Percentiles rank a stretch among this genome's conserved stretches.
phyloP scores from a whole-genome alignment of 2,888 invertebrate genomes.

The Eilema caniola region DNA sequence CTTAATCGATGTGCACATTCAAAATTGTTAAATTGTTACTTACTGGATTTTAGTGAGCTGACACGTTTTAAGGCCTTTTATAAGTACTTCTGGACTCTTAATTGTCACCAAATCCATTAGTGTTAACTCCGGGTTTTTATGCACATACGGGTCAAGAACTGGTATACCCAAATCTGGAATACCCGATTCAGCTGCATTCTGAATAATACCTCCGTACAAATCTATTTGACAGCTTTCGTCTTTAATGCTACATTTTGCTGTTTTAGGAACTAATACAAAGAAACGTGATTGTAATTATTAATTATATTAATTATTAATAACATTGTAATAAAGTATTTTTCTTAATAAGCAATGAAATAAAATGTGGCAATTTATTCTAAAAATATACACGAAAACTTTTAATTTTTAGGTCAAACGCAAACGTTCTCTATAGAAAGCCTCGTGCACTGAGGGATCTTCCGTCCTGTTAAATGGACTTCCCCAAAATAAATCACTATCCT shows the following conservation, averaged over 20 bases:
- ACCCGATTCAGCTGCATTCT: constrained; percentile 25
- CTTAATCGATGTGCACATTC: no score
- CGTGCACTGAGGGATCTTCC: no score
- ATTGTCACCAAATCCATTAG: constrained; percentile 27
- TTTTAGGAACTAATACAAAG: not conserved
- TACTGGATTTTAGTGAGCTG: constrained; percentile 17
- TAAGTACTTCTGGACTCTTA: constrained; percentile 22
- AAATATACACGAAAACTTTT: no score
- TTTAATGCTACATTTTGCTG: constrained; percentile 22
- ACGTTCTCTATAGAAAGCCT: no score
- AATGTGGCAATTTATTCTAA: no score
- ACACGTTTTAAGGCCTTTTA: constrained; percentile 35
- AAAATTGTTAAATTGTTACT: constrained; percentile 16
- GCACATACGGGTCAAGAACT: constrained; percentile 24
- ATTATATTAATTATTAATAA: no score
- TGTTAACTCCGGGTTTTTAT: constrained; percentile 15
- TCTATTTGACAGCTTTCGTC: constrained; percentile 22
- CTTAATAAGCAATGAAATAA: no score
- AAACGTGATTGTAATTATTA: no score
- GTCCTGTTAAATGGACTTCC: no score
- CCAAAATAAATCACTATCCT: no score
- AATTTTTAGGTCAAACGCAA: no score
- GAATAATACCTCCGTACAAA: not conserved
- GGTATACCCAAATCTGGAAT: constrained; percentile 30
- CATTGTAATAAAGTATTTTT: no score